Evolutionary conservation across 2,888 invertebrate genomes (phyloP).

Genomic region (Dorcus hopei): DNA sequence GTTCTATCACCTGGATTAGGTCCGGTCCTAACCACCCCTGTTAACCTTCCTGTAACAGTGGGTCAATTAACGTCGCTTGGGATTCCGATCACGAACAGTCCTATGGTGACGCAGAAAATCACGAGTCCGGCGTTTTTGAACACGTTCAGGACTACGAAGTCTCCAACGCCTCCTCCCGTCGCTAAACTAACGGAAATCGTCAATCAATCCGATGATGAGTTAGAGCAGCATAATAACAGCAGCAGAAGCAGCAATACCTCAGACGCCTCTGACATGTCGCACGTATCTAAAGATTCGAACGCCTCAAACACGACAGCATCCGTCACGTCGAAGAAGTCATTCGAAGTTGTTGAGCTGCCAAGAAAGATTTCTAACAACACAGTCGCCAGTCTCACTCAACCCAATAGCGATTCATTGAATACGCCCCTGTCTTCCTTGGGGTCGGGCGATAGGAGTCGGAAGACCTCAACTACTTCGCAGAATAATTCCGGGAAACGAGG

Average conservation of each 20-base stretch:
- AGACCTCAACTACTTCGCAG: slow-evolving; percentile 49
- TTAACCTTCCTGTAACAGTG: slow-evolving; percentile 59
- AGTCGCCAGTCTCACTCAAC: slow-evolving; percentile 18
- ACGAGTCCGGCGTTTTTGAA: slow-evolving; percentile 33
- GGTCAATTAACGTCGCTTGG: slow-evolving; percentile 58
- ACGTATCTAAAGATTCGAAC: slow-evolving; percentile 41
- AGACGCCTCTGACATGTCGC: slow-evolving; percentile 42
- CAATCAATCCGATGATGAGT: slow-evolving; percentile 21
- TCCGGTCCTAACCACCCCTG: slow-evolving; percentile 52
- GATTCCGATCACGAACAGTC: slow-evolving; percentile 52
- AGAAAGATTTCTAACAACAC: slow-evolving; percentile 17
- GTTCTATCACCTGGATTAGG: slow-evolving; percentile 63
- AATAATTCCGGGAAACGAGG: slow-evolving; percentile 50
- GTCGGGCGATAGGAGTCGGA: slow-evolving; percentile 42
- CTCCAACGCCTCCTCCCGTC: slow-evolving; percentile 10
- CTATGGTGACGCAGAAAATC: slow-evolving; percentile 35
- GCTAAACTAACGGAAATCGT: slow-evolving; percentile 23
- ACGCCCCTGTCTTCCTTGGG: neutral
- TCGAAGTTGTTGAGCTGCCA: slow-evolving; percentile 28
- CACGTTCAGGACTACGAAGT: slow-evolving; percentile 21
- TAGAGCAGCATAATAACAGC: slow-evolving; percentile 27
- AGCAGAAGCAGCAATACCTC: slow-evolving; percentile 44
- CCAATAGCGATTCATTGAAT: slow-evolving; percentile 12
- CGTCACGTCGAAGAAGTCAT: slow-evolving; percentile 30
- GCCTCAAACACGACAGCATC: slow-evolving; percentile 44